phyloP scores from a whole-genome alignment of 1,140 invertebrate species.

The Acyrthosiphon pisum region DNA sequence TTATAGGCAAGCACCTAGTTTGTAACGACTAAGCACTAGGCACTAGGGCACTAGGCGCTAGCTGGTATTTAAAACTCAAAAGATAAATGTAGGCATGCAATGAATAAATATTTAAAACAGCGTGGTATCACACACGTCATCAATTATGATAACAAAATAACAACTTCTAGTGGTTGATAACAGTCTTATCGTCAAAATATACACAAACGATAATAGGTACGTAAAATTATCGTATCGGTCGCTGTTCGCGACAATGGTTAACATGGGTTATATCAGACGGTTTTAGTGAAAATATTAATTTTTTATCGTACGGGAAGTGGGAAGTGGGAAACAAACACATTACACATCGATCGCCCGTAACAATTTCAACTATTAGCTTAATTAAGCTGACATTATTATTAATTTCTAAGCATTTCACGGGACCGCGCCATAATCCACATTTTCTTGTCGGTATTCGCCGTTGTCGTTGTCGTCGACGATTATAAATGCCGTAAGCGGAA shows the following conservation, averaged over 20 bases:
- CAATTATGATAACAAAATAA: background rate
- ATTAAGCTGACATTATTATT: background rate
- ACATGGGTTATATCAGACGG: background rate
- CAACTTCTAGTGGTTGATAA: background rate
- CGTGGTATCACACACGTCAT: slow-evolving; percentile 51
- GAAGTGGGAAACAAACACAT: background rate
- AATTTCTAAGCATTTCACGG: background rate
- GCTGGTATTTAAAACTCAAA: background rate
- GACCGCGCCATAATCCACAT: background rate
- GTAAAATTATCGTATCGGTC: background rate
- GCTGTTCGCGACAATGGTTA: background rate
- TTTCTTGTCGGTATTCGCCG: background rate
- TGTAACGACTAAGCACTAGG: no score
- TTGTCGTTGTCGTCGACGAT: background rate
- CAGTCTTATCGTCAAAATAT: background rate
- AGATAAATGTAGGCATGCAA: background rate
- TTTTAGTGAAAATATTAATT: background rate
- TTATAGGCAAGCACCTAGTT: background rate
- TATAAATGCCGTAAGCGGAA: background rate
- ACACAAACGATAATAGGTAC: background rate
- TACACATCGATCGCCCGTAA: background rate
- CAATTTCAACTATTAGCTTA: background rate
- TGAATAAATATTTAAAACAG: background rate
- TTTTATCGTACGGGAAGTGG: background rate
- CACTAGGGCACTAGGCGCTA: background rate